These are phyloP conservation scores for Meganola albula DNA, from an alignment of 2,888 invertebrate genomes.

Conservation along the genomic window DNA sequence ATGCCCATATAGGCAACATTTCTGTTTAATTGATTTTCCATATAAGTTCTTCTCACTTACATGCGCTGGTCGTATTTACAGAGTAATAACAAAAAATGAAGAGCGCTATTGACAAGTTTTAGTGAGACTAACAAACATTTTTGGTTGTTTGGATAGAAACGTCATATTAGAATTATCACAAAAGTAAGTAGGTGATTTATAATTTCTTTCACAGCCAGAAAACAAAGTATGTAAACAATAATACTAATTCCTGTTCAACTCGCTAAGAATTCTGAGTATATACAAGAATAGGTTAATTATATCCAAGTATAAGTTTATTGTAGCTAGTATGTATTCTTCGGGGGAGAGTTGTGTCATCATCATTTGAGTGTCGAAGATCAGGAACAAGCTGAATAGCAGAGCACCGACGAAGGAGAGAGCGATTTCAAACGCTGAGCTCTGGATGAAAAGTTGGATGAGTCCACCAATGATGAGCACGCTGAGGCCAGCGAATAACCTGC, in stretches of 20 bases:
- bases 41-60: too few relatives aligned
- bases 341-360: conserved; percentile 88
- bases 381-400: conserved; percentile 86
- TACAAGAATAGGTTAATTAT: conserved; percentile 91
- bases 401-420: conserved; percentile 85
- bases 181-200: too few relatives aligned
- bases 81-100: too few relatives aligned
- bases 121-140: too few relatives aligned
- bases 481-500: conserved; percentile 82
- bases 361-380: conserved; percentile 90
- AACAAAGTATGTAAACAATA: conserved; percentile 1
- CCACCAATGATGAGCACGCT: conserved; percentile 84
- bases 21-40: too few relatives aligned
- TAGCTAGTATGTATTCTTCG: conserved; percentile 92
- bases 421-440: conserved; percentile 83
- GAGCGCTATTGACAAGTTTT: too few relatives aligned
- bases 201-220: too few relatives aligned
- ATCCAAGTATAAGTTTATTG: conserved; percentile 91
- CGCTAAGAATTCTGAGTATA: conserved; percentile 85
- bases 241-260: conserved; percentile 63
- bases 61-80: too few relatives aligned
- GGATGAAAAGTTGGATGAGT: conserved; percentile 85
- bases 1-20: too few relatives aligned
- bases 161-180: too few relatives aligned
- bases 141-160: too few relatives aligned